phyloP scores from a whole-genome alignment of 2,888 invertebrate genomes.

The Drosophila atripex region DNA sequence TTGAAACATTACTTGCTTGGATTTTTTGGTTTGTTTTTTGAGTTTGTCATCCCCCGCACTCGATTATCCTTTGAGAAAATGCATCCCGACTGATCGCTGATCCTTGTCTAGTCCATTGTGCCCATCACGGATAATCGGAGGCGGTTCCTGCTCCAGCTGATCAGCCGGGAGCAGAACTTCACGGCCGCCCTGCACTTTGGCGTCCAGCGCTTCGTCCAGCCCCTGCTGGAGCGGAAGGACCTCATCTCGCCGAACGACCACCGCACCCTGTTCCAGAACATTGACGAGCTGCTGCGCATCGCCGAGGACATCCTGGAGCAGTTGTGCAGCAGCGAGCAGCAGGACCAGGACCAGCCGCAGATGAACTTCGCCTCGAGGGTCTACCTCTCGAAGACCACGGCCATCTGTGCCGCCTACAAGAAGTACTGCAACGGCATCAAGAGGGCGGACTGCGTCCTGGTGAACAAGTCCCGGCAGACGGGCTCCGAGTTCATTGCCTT shows the following conservation, averaged over 20 bases:
- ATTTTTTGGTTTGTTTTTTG: slow-evolving; percentile 9
- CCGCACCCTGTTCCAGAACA: slow-evolving; percentile 92
- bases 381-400: slow-evolving; percentile 89
- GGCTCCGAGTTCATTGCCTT: slow-evolving; percentile 92
- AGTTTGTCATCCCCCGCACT: not conserved
- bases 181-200: slow-evolving; percentile 91
- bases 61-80: not conserved
- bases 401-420: slow-evolving; percentile 91
- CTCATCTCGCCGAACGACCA: slow-evolving; percentile 91
- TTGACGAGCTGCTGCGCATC: slow-evolving; percentile 90
- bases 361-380: slow-evolving; percentile 88
- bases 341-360: slow-evolving; percentile 87
- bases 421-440: slow-evolving; percentile 93
- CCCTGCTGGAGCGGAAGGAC: slow-evolving; percentile 90
- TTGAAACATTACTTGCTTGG: slow-evolving; percentile 53
- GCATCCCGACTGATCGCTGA: not conserved
- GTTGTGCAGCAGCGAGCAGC: slow-evolving; percentile 86
- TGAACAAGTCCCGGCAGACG: slow-evolving; percentile 89
- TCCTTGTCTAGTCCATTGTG: slow-evolving; percentile 81
- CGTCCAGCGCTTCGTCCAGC: slow-evolving; percentile 90
- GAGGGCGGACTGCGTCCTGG: slow-evolving; percentile 93
- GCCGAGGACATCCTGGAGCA: slow-evolving; percentile 93
- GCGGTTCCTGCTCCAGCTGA: slow-evolving; percentile 89
- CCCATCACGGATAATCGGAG: slow-evolving; percentile 86
- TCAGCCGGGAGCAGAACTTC: slow-evolving; percentile 91